Conservation (phyloP, 2,113 vertebrate genomes). For the Burhinus bistriatus region DNA sequence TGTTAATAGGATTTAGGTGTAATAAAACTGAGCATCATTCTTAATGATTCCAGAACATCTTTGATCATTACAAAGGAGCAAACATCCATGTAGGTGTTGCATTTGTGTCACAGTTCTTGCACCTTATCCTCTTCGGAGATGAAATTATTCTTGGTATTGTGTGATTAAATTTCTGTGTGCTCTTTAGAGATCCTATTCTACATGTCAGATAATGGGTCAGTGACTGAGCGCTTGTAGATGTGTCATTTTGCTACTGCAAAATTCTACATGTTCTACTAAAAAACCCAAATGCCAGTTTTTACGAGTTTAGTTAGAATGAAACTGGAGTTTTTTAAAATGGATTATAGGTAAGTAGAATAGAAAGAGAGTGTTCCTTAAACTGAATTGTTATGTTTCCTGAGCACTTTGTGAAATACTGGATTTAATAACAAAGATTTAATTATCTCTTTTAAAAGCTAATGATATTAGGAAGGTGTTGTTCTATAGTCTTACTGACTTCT, state of each 20-base stretch:
- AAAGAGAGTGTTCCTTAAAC: neutral
- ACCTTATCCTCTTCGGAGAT: neutral
- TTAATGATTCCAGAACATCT: neutral
- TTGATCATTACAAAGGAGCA: neutral
- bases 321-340: neutral
- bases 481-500: neutral
- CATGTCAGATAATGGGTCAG: too few relatives aligned
- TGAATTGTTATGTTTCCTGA: neutral
- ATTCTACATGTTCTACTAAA: neutral
- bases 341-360: neutral
- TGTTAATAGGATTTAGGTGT: neutral
- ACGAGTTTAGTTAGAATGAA: neutral
- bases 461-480: neutral
- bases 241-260: constrained; percentile 7
- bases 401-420: neutral
- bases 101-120: neutral
- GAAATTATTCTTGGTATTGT: neutral
- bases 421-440: neutral
- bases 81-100: neutral
- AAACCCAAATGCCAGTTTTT: neutral
- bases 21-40: neutral
- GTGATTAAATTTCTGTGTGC: neutral
- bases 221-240: neutral
- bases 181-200: neutral
- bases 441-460: neutral